These are phyloP conservation scores for Saxidomus purpurata DNA, from an alignment of 1,140 invertebrate species.

Conservation along the genomic window DNA sequence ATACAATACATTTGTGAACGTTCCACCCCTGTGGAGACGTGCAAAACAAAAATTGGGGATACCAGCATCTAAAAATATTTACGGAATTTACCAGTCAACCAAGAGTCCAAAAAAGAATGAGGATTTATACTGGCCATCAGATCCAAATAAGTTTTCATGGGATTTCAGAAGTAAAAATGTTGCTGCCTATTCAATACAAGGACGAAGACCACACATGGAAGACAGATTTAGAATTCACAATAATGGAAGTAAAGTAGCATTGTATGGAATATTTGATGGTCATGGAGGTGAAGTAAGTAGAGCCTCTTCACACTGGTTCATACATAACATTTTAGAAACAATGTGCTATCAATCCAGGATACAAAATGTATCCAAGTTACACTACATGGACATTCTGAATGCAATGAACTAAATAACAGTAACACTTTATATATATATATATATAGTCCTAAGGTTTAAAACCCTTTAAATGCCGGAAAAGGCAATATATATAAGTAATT, in stretches of 20 bases:
- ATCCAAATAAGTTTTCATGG: constrained; percentile 88
- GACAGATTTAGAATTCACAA: constrained; percentile 95
- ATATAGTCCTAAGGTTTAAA: no score
- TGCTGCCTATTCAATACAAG: constrained; percentile 95
- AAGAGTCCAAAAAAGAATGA: background rate
- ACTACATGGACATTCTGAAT: no score
- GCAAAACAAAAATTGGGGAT: constrained; percentile 74
- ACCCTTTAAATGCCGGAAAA: no score
- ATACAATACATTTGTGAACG: constrained; percentile 77
- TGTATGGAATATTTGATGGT: constrained; percentile 98
- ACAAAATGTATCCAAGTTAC: no score
- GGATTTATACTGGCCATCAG: constrained; percentile 45
- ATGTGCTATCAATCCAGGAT: no score
- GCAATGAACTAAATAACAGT: no score
- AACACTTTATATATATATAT: no score
- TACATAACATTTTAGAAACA: no score
- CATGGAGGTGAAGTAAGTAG: constrained; percentile 94
- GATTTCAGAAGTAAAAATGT: constrained; percentile 91
- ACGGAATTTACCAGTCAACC: background rate
- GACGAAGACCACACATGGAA: constrained; percentile 96
- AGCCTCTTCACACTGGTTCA: background rate
- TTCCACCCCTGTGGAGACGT: constrained; percentile 76
- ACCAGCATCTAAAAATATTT: constrained; percentile 40
- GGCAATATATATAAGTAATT: no score
- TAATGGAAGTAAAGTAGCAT: constrained; percentile 91